Base-by-base conservation (phyloP, 2,113 vertebrate species). In the Ivindomyrus marchei region DNA sequence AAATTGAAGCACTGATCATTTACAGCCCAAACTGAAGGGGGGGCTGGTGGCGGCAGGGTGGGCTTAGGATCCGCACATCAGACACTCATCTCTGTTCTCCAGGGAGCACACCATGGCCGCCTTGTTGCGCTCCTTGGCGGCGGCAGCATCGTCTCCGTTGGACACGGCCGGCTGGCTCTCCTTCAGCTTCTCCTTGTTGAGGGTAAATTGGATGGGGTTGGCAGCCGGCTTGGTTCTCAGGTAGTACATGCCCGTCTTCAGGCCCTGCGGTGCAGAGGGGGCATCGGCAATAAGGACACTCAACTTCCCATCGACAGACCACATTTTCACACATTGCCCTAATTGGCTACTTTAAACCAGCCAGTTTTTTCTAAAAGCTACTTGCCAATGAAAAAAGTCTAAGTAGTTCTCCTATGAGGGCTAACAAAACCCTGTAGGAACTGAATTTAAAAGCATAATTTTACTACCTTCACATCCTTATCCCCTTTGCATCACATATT, bases 211-310 rank as follows among this genome's bases (percentile, higher is more conserved):
- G 95, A 99, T 99, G 1, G 98, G 98, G 91, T 98, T 99, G 47
- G 98, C 98, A 0, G 98, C 98, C 0, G 98, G 98, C 91, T 98
- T 98, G 0, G 98, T 99, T 89, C 98, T 92, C 19, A 99, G 96
- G 42, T 99, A 99, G 94, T 99, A 99, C 98, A 99, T 99, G 24
- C 98, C 98, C 0, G 98, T 99, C 96, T 99, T 99, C 89, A 99
- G 95, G 24, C 98, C 98, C 98, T 99, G 94, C 1, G 24, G 1
- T 19, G 39, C 70, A 39, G 70, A 39, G 36, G 74, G 36, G 31
- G 36, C 0, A 19, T 19, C 5, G 7, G n/a, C 27, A 74, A 27
- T n/a, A 15, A 36, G n/a, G 13, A 3, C 62, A 70, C n/a, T 11
- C 53, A 1, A 50, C 1, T 13, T 31, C 62, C 62, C 10, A 8